Conservation (phyloP, 2,113 vertebrate genomes). For the Scomber japonicus region DNA sequence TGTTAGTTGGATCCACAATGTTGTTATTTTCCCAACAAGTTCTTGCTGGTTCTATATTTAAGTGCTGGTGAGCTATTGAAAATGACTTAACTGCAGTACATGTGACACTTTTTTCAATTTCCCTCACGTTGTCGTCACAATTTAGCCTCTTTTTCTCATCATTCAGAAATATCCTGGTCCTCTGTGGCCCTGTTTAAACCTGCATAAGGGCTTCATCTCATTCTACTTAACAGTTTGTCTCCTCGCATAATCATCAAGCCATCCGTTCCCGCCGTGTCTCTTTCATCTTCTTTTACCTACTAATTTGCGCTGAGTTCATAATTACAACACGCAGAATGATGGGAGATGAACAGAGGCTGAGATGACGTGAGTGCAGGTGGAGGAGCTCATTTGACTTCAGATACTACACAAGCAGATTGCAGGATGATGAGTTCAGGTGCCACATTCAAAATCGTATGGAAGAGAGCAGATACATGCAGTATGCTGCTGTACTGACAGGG, state of each 20-base stretch:
- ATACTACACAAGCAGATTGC: conserved; percentile 1
- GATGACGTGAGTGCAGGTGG: conserved; percentile 23
- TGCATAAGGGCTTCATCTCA: conserved; percentile 26
- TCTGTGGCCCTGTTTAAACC: conserved; percentile 14
- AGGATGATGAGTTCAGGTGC: not conserved
- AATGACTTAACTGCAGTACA: no score
- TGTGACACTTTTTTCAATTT: no score
- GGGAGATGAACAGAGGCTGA: conserved; percentile 25
- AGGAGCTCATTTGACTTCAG: conserved; percentile 12
- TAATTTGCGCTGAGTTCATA: conserved; percentile 46
- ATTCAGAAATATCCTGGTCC: not conserved
- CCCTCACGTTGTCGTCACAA: not conserved
- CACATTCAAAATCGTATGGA: not conserved
- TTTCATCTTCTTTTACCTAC: conserved; percentile 42
- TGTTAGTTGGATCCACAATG: no score
- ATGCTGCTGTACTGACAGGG: no score
- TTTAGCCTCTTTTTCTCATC: conserved; percentile 1
- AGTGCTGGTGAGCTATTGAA: no score
- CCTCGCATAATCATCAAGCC: conserved; percentile 28
- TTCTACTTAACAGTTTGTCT: conserved; percentile 35
- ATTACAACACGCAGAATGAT: conserved; percentile 29
- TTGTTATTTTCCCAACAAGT: no score
- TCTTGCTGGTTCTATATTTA: no score
- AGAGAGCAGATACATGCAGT: not conserved
- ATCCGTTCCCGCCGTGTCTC: conserved; percentile 3